Conservation (phyloP, 1,140 invertebrate species). For the Oedothorax gibbosus region DNA sequence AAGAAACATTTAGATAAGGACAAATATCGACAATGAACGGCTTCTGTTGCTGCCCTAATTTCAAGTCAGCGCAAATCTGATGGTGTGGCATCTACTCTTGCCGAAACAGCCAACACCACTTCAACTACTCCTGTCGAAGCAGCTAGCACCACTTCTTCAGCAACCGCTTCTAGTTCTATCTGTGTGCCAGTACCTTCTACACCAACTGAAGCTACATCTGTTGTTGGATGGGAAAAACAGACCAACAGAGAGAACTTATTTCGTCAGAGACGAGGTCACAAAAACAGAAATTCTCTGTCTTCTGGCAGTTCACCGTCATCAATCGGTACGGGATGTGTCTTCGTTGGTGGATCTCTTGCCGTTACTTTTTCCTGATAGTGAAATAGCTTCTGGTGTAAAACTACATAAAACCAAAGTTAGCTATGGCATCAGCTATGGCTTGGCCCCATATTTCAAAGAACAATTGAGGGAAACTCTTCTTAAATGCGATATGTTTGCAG, state of each 20-base stretch:
- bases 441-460: no score
- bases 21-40: not conserved
- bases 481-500: no score
- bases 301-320: not conserved
- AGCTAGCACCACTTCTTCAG: not conserved
- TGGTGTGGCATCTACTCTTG: no score
- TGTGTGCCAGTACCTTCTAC: not conserved
- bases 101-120: no score
- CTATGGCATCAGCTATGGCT: no score
- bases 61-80: not conserved
- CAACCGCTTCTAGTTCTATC: not conserved
- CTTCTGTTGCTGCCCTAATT: not conserved
- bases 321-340: no score
- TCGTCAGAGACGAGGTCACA: not conserved
- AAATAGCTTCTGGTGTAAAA: no score
- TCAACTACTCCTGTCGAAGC: not conserved
- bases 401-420: no score
- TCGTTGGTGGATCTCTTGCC: no score
- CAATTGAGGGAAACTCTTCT: no score
- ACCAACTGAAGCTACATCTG: not conserved
- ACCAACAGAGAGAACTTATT: not conserved
- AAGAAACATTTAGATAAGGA: not conserved
- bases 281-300: constrained; percentile 5
- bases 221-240: not conserved
- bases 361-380: no score